phyloP scores from a whole-genome alignment of 92 coral and sea anemone genomes.

The Pocillopora grandis region DNA sequence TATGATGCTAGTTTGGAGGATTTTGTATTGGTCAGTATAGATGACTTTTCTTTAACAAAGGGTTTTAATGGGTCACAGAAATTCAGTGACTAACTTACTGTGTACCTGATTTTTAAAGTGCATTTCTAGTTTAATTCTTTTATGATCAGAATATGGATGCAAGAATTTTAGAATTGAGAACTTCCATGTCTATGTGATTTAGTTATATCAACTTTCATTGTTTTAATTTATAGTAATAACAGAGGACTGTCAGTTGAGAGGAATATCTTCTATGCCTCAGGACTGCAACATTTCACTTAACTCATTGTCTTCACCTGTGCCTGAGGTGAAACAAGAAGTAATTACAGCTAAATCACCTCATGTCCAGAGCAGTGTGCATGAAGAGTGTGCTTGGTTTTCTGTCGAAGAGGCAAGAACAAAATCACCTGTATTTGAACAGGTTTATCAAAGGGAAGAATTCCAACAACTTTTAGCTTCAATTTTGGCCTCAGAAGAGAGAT shows the following conservation, averaged over 20 bases:
- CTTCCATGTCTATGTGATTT: too few relatives aligned
- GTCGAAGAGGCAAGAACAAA: constrained; percentile 76
- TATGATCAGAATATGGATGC: too few relatives aligned
- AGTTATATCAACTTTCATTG: not conserved
- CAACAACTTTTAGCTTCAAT: constrained; percentile 53
- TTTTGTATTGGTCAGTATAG: too few relatives aligned
- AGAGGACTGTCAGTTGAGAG: not conserved
- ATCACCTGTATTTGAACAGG: constrained; percentile 79
- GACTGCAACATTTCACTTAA: constrained; percentile 14
- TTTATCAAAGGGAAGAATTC: constrained; percentile 67
- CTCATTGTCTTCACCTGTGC: constrained; percentile 2
- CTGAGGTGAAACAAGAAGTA: constrained; percentile 27
- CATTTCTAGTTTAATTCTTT: too few relatives aligned
- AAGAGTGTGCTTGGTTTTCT: constrained; percentile 93
- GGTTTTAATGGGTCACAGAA: too few relatives aligned
- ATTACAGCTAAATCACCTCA: constrained; percentile 73
- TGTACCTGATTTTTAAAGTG: too few relatives aligned
- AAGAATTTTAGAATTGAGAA: too few relatives aligned
- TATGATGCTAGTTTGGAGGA: too few relatives aligned
- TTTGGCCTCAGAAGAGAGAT: not conserved
- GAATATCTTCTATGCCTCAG: not conserved
- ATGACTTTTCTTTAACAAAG: too few relatives aligned
- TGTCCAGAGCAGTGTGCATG: constrained; percentile 89
- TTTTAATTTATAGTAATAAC: not conserved
- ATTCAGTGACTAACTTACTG: too few relatives aligned